Percentiles rank a stretch among this genome's conserved stretches.
Evolutionary conservation across 2,113 vertebrate genomes (phyloP).

Genomic region (Sceloporus tristichus): DNA sequence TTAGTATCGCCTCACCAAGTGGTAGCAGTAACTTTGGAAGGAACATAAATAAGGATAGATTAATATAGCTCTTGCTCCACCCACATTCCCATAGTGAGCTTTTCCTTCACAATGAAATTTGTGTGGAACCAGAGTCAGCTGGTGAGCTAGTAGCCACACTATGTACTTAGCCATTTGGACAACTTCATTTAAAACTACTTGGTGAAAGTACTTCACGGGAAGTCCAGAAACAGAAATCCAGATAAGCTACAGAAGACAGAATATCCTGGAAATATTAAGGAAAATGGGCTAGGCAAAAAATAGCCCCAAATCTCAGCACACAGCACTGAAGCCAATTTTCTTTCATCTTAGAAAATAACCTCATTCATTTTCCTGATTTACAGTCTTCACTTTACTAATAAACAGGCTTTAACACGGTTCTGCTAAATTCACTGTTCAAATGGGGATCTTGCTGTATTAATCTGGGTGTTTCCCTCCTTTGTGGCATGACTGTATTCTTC

Average conservation of each 20-base stretch:
- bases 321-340: constrained; percentile 8
- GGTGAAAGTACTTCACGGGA: background rate
- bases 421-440: constrained; percentile 45
- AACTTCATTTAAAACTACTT: background rate
- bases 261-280: constrained; percentile 35
- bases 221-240: background rate
- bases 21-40: constrained; percentile 32
- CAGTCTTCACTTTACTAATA: constrained; percentile 54
- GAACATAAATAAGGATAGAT: background rate
- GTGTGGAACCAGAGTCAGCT: background rate
- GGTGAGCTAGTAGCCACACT: background rate
- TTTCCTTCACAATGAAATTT: background rate
- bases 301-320: background rate
- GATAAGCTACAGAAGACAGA: constrained; percentile 19
- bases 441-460: constrained; percentile 70
- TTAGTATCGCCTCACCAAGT: constrained; percentile 12
- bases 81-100: background rate
- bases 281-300: constrained; percentile 27
- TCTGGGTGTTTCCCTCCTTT: constrained; percentile 56
- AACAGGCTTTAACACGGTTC: constrained; percentile 57
- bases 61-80: background rate
- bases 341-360: constrained; percentile 52
- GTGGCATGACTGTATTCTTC: constrained; percentile 63
- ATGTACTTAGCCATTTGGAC: background rate
- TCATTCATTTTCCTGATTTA: constrained; percentile 50